Evolutionary conservation across 1,140 invertebrate genomes (phyloP).

Genomic region (Scaptomyza montana): DNA sequence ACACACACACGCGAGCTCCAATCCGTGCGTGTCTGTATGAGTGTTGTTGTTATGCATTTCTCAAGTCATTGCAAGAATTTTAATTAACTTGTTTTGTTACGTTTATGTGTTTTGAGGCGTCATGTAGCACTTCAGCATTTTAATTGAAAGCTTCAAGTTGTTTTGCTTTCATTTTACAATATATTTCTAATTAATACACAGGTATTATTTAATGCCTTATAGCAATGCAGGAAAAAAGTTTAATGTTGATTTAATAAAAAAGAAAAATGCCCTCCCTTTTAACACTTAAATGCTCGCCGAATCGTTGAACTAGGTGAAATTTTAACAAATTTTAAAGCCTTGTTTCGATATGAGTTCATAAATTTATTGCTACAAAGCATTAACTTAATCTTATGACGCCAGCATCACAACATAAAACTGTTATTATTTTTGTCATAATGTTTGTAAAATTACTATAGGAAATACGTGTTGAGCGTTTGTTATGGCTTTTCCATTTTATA

Average conservation of each 20-base stretch:
- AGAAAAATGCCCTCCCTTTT: too few relatives aligned
- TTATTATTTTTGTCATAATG: too few relatives aligned
- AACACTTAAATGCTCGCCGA: too few relatives aligned
- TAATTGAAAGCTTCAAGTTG: conserved; percentile 1
- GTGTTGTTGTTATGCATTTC: conserved; percentile 31
- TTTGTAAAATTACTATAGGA: background rate
- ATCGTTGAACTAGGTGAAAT: too few relatives aligned
- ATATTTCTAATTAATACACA: too few relatives aligned
- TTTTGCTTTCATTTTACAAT: background rate
- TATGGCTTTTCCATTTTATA: too few relatives aligned
- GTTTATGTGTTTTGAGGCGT: conserved; percentile 14
- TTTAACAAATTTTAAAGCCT: too few relatives aligned
- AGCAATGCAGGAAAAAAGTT: background rate
- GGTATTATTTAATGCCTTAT: too few relatives aligned
- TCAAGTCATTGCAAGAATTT: conserved; percentile 69
- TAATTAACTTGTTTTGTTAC: conserved; percentile 75
- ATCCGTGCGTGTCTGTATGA: background rate
- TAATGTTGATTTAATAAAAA: background rate
- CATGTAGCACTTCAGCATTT: background rate
- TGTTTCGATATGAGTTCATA: too few relatives aligned
- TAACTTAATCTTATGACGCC: too few relatives aligned
- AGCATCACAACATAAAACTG: too few relatives aligned
- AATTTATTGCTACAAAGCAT: too few relatives aligned
- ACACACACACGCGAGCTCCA: background rate
- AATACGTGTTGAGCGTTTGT: background rate